Evolutionary conservation across 2,113 vertebrate species (phyloP).

Genomic region (Trachemys scripta): DNA sequence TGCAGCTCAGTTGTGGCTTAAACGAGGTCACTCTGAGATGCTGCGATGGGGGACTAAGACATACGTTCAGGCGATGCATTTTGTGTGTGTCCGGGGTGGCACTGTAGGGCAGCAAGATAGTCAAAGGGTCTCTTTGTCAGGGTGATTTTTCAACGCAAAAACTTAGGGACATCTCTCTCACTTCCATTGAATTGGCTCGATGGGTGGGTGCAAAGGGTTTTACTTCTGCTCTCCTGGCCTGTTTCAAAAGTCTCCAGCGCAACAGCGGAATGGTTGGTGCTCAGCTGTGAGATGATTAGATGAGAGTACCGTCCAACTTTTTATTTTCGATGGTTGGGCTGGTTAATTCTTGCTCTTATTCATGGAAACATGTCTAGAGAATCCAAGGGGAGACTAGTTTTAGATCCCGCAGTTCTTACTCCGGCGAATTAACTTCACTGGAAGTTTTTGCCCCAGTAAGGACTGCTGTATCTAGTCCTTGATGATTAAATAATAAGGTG

Average conservation of each 20-base stretch:
- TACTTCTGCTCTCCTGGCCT: slow-evolving; percentile 9
- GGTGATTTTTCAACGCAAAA: slow-evolving; percentile 15
- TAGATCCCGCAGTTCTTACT: background rate
- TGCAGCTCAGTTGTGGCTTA: background rate
- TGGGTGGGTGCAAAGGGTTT: background rate
- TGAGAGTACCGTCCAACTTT: background rate
- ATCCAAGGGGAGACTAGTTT: slow-evolving; percentile 28
- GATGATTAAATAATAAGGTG: slow-evolving; percentile 79
- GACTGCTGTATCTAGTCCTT: slow-evolving; percentile 22
- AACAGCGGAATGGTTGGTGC: background rate
- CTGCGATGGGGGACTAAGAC: background rate
- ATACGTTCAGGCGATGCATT: background rate
- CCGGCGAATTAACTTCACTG: background rate
- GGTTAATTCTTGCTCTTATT: slow-evolving; percentile 36
- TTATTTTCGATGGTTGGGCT: slow-evolving; percentile 21
- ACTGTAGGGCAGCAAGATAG: background rate
- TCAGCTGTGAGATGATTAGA: background rate
- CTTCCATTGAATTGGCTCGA: slow-evolving; percentile 28
- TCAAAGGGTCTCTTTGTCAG: background rate
- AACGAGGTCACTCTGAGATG: background rate
- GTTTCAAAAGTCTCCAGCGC: background rate
- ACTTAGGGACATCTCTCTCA: background rate
- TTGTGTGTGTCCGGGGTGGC: background rate
- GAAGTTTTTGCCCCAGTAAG: background rate
- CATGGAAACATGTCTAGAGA: slow-evolving; percentile 48